phyloP scores from a whole-genome alignment of 2,797 vertebrate species.

The Luscinia luscinia region DNA sequence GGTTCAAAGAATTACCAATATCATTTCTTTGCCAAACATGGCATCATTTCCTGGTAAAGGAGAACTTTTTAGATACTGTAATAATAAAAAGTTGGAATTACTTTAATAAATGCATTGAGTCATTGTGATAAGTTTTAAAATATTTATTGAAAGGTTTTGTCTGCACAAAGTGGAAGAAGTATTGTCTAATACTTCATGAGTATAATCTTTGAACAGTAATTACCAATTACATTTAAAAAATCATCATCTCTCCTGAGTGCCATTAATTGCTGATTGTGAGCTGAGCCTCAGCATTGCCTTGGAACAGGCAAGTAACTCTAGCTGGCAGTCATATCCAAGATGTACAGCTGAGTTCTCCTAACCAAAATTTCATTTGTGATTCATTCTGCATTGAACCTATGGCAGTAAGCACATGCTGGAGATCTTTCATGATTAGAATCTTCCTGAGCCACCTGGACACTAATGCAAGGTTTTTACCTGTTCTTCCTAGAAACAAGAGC shows the following conservation, averaged over 20 bases:
- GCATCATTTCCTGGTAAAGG: not conserved
- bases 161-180: not conserved
- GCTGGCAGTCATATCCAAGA: not conserved
- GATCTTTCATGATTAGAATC: not conserved
- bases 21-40: not conserved
- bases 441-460: not conserved
- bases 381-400: not conserved
- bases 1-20: not conserved
- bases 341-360: not conserved
- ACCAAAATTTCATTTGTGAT: not conserved
- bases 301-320: not conserved
- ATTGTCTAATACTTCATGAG: not conserved
- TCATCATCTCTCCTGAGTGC: not conserved
- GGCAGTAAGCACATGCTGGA: conserved; percentile 35
- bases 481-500: conserved; percentile 12
- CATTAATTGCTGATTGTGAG: not conserved
- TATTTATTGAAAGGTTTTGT: not conserved
- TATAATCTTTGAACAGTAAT: not conserved
- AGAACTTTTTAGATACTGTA: not conserved
- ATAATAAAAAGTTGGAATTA: not conserved
- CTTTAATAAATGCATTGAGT: not conserved
- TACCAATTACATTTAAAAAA: not conserved
- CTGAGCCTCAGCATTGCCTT: not conserved
- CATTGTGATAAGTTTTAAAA: not conserved
- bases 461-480: not conserved